Base-by-base conservation (phyloP, 2,797 vertebrate species). In the Spondyliosoma cantharus region DNA sequence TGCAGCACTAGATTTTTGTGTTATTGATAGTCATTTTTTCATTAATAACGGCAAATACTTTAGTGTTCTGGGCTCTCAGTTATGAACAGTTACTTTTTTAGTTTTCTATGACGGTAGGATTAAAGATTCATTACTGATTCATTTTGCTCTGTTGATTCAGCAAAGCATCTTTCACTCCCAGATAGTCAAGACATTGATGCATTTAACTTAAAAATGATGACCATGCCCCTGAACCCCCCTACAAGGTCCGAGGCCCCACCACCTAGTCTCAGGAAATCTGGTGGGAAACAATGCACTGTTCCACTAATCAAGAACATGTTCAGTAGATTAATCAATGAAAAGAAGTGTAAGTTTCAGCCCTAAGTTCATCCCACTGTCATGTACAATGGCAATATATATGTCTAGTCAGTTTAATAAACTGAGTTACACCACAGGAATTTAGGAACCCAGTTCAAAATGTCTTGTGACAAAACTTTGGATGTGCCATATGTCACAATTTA, bases 401-500 rank as follows among this genome's bases (percentile, higher is more conserved):
- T 52, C 43, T 24, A 4, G 24, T 57, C 57, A 37, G 6, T 64
- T 16, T 24, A 60, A 71, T 42, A 7, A 54, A 8, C 25, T 43
- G n/a, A 54, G 42, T 45, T 48, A 42, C 8, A 52, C 9, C 27
- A 65, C n/a, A 61, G 13, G 4, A 63, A 66, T 43, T 61, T 53
- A 14, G 4, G 9, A 53, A 32, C 15, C 13, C 12, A 54, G 42
- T 58, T 62, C 19, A 29, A 62, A 50, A 53, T 62, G 37, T 58
- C 22, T 15, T 57, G 58, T 42, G 53, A 62, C 61, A 63, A 70
- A 82, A 61, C 37, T 22, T 58, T 19, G 25, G 48, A 50, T 56
- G 62, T 69, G 52, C 62, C 57, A 62, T 77, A 57, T 81, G 80
- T 78, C 74, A 70, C 68, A 79, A 71, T 76, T 83, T 77, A 64